Evolutionary conservation across 2,797 vertebrate genomes (phyloP), one percentile per base, ranked within the genome.

Genomic region (Acipenser transmontanus): DNA sequence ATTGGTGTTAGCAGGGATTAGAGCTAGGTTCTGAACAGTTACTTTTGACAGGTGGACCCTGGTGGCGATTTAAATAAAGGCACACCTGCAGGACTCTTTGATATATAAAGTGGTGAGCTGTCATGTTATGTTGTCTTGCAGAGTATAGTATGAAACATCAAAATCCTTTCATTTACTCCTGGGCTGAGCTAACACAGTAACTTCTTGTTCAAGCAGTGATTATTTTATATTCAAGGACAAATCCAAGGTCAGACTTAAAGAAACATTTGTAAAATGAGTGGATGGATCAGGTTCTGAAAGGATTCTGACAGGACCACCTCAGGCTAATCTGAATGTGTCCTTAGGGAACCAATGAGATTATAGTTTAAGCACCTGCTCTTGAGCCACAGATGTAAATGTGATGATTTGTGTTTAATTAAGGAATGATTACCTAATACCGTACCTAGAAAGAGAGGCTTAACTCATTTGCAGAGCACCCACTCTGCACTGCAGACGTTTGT

Each of bases 291-390:
- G 68, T 82, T 78, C 71, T 75, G 68, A 66, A 69, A 66, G 75
- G 79, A 84, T 77, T 82, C 76, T 82, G 80, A 61, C 59, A 66
- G 47, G 83, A 87, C 82, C 84, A 85, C 81, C 77, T 84, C 79
- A 85, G 87, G 85, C 87, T 89, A 89, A 90, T 85, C 85, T 81
- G 70, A 61, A 69, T 47, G 66, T 50, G 74, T 78, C 86, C 83
- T 82, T 73, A 82, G 76, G 84, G 80, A 76, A 73, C 79, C 76
- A 76, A 62, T 50, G 71, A 74, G 85, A 89, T 89, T 89, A 88
- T 64, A 66, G 8, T 50, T 49, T 68, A 73, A 74, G 72, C 85
- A 89, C 81, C 82, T 85, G 85, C 73, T 66, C 66, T 74, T 73
- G 76, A 79, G 80, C 78, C 85, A 82, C 80, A 75, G 70, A 51